These are phyloP conservation scores for Pandemis heparana DNA, from an alignment of 2,888 invertebrate genomes.

Conservation along the genomic window DNA sequence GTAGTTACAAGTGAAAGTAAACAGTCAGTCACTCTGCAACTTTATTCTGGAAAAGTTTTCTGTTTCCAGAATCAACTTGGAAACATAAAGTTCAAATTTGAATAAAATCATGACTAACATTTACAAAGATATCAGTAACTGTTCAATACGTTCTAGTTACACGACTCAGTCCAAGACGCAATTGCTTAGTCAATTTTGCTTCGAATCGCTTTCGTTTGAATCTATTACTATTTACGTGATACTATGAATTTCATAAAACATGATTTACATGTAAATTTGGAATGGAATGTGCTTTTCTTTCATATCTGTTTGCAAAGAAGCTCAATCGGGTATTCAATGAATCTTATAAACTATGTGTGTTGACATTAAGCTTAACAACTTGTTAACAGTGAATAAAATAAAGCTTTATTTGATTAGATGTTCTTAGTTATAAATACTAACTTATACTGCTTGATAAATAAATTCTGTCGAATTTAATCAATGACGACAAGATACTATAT, in stretches of 20 bases:
- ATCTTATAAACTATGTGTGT: neutral
- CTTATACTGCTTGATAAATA: neutral
- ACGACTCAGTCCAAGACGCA: slow-evolving; percentile 12
- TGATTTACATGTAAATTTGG: neutral
- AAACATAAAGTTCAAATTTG: no score
- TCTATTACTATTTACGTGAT: slow-evolving; percentile 9
- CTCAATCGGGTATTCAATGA: neutral
- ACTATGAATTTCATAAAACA: slow-evolving; percentile 16
- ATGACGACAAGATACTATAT: neutral
- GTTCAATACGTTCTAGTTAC: neutral
- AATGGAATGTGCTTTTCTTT: neutral
- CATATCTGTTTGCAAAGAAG: neutral
- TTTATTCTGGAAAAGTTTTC: no score
- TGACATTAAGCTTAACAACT: neutral
- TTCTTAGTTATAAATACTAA: neutral
- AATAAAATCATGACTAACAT: neutral
- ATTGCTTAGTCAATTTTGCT: slow-evolving; percentile 19
- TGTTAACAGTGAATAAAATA: neutral
- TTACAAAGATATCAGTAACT: neutral
- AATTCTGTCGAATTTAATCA: neutral
- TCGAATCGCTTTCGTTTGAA: neutral
- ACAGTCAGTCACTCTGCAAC: no score
- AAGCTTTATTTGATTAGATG: neutral
- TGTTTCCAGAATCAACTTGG: no score
- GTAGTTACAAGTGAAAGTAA: no score